Percentiles rank a stretch among this genome's conserved stretches.
Conservation (phyloP, 2,113 vertebrate species). For the Boleophthalmus pectinirostris region DNA sequence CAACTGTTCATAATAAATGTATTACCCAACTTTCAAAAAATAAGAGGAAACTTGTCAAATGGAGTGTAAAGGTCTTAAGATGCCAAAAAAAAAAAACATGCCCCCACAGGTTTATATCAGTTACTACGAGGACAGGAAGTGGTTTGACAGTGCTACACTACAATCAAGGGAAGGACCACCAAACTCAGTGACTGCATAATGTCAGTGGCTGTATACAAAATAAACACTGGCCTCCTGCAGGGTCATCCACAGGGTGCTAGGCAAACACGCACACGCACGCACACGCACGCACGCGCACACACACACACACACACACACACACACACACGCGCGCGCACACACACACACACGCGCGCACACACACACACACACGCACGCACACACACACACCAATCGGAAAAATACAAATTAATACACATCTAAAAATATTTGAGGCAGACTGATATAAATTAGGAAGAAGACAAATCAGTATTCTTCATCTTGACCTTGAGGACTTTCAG, state of each 20-base stretch:
- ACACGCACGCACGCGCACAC: too few relatives aligned
- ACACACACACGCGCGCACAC: too few relatives aligned
- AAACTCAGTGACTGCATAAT: slow-evolving; percentile 50
- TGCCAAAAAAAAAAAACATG: slow-evolving; percentile 44
- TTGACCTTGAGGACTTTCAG: background rate
- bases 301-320: too few relatives aligned
- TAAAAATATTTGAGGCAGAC: background rate
- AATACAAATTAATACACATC: slow-evolving; percentile 5
- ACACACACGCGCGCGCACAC: too few relatives aligned
- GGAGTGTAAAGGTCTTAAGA: slow-evolving; percentile 26
- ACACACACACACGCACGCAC: too few relatives aligned
- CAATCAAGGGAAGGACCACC: slow-evolving; percentile 55
- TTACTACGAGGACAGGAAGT: slow-evolving; percentile 60
- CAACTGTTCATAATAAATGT: too few relatives aligned
- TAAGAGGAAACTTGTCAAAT: background rate
- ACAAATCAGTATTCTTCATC: background rate
- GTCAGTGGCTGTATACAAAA: slow-evolving; percentile 71
- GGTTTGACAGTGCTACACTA: slow-evolving; percentile 43
- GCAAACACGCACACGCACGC: background rate
- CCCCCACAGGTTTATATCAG: slow-evolving; percentile 40
- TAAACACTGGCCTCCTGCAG: slow-evolving; percentile 61
- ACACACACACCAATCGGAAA: background rate
- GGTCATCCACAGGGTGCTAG: slow-evolving; percentile 47
- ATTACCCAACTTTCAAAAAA: too few relatives aligned
- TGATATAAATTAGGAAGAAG: background rate